Evolutionary conservation across 2,888 invertebrate genomes (phyloP).

Genomic region (Andrena trimmerana): DNA sequence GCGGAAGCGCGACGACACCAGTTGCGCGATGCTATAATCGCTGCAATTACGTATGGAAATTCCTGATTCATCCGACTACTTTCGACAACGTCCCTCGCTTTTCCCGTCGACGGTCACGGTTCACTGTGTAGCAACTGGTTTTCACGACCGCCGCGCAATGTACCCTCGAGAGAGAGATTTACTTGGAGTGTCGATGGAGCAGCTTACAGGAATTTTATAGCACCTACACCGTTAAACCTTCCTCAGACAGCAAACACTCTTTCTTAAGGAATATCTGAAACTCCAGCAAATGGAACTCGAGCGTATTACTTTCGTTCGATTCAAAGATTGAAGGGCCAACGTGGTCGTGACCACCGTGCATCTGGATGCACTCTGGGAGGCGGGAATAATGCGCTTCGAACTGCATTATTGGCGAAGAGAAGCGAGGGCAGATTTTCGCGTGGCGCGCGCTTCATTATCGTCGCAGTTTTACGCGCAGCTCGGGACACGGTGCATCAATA

Average conservation of each 20-base stretch:
- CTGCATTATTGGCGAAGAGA: neutral
- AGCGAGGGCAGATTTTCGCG: conserved; percentile 49
- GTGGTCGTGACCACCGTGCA: too few species aligned
- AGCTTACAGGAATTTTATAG: too few species aligned
- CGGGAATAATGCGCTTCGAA: conserved; percentile 29
- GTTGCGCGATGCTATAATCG: conserved; percentile 82
- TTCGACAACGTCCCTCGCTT: conserved; percentile 67
- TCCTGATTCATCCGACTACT: conserved; percentile 80
- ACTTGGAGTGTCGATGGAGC: too few species aligned
- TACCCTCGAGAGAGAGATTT: conserved; percentile 20
- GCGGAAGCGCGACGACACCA: conserved; percentile 77
- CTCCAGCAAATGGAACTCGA: too few species aligned
- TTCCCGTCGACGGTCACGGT: conserved; percentile 68
- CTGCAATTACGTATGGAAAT: conserved; percentile 84
- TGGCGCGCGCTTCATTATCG: conserved; percentile 61
- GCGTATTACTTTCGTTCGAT: too few species aligned
- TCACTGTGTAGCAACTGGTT: conserved; percentile 36
- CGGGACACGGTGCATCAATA: conserved; percentile 76
- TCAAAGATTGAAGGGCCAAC: too few species aligned
- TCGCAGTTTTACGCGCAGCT: conserved; percentile 61
- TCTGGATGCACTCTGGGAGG: neutral
- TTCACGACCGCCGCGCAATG: neutral
- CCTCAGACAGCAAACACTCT: too few species aligned
- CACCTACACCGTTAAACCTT: too few species aligned
- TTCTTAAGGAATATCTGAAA: too few species aligned